Percentiles rank a stretch among this genome's conserved stretches.
Evolutionary conservation across 2,888 invertebrate genomes (phyloP).

Genomic region (Sphaerophoria taeniata): DNA sequence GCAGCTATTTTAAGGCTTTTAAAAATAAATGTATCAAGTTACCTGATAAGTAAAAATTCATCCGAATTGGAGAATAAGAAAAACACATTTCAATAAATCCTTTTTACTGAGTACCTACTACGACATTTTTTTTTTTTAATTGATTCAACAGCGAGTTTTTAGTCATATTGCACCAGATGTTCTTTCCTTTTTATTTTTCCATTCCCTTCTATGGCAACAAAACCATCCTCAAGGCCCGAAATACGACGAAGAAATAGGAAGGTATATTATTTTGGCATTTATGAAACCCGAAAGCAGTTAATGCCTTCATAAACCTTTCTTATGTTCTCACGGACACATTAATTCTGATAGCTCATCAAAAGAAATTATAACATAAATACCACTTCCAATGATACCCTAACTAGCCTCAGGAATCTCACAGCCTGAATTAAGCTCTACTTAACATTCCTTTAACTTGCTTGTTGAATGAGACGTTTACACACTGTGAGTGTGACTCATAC

Average conservation of each 20-base stretch:
- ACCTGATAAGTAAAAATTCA: too few relatives aligned
- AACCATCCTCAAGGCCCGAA: not conserved
- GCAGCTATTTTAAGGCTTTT: too few relatives aligned
- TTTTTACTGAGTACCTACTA: too few relatives aligned
- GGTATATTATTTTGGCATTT: not conserved
- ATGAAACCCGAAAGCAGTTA: constrained; percentile 13
- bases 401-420: not conserved
- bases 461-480: constrained; percentile 65
- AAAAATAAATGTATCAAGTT: too few relatives aligned
- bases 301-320: constrained; percentile 13
- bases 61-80: too few relatives aligned
- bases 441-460: constrained; percentile 52
- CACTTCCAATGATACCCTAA: constrained; percentile 17
- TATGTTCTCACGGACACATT: constrained; percentile 19
- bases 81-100: too few relatives aligned
- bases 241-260: not conserved
- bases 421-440: constrained; percentile 23
- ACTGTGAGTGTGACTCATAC: constrained; percentile 43
- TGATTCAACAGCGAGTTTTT: not conserved
- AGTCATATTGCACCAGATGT: not conserved
- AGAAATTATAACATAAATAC: constrained; percentile 37
- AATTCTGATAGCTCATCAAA: constrained; percentile 35
- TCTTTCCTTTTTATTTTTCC: constrained; percentile 2
- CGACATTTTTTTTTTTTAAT: not conserved
- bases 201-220: not conserved